phyloP scores from a whole-genome alignment of 2,113 vertebrate species.

The Cephalopterus ornatus region DNA sequence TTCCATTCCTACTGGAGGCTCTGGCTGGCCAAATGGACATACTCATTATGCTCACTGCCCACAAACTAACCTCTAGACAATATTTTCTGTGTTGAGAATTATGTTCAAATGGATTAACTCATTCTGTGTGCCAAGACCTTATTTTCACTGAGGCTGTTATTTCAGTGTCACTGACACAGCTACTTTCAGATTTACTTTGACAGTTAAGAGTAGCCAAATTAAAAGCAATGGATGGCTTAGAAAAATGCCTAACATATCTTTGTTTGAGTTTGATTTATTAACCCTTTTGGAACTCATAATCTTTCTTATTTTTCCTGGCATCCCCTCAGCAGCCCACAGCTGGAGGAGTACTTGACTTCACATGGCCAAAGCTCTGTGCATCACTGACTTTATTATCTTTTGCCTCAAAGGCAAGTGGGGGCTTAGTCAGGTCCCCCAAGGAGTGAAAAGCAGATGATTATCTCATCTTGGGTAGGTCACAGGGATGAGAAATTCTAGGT shows the following conservation, averaged over 20 bases:
- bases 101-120: neutral
- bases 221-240: neutral
- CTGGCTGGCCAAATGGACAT: neutral
- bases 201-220: neutral
- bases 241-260: neutral
- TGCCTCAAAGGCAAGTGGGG: neutral
- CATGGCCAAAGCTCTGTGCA: neutral
- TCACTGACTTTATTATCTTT: neutral
- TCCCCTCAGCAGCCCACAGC: neutral
- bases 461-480: neutral
- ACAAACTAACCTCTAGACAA: neutral
- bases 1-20: neutral
- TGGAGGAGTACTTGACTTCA: neutral
- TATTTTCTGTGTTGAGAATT: neutral
- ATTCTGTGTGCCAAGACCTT: neutral
- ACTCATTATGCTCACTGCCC: neutral
- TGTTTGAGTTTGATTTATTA: neutral
- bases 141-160: neutral
- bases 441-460: neutral
- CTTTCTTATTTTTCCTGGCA: neutral
- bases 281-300: neutral
- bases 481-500: neutral
- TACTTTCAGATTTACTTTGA: neutral
- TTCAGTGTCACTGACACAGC: neutral
- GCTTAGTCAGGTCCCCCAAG: neutral